phyloP scores from a whole-genome alignment of 2,113 vertebrate species.

The Aplodontia rufa region DNA sequence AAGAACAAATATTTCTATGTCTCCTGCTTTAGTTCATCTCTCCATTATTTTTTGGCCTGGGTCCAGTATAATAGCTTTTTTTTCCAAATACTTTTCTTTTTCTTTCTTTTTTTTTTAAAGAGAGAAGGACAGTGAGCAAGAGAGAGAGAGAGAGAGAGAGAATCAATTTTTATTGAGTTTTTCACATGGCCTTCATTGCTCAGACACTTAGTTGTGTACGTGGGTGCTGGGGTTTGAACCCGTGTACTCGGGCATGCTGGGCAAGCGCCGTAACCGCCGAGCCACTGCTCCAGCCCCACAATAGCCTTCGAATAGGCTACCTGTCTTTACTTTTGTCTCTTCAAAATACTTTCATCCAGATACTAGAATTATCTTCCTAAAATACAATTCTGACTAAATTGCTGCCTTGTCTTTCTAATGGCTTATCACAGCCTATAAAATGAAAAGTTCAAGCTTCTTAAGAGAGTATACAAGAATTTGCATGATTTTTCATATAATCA shows the following conservation, averaged over 20 bases:
- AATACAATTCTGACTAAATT: conserved; percentile 1
- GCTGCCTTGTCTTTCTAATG: neutral
- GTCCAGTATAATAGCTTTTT: neutral
- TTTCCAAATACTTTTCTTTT: too few species aligned
- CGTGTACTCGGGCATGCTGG: too few species aligned
- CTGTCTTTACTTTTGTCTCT: neutral
- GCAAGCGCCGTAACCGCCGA: too few species aligned
- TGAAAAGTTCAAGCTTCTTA: neutral
- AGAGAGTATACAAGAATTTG: neutral
- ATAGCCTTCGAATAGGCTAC: neutral
- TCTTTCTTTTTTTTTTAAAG: too few species aligned
- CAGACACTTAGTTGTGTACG: too few species aligned
- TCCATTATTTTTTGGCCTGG: neutral
- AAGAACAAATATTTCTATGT: neutral
- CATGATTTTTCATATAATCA: neutral
- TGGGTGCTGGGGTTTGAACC: too few species aligned
- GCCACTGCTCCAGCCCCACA: too few species aligned
- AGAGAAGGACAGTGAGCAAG: too few species aligned
- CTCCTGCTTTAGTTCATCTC: neutral
- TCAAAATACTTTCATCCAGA: neutral
- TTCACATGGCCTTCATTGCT: too few species aligned
- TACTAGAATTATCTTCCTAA: neutral
- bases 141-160: too few species aligned
- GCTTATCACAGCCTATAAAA: neutral
- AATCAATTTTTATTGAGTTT: too few species aligned